phyloP scores from a whole-genome alignment of 2,888 invertebrate genomes.

The Andrena fulva region DNA sequence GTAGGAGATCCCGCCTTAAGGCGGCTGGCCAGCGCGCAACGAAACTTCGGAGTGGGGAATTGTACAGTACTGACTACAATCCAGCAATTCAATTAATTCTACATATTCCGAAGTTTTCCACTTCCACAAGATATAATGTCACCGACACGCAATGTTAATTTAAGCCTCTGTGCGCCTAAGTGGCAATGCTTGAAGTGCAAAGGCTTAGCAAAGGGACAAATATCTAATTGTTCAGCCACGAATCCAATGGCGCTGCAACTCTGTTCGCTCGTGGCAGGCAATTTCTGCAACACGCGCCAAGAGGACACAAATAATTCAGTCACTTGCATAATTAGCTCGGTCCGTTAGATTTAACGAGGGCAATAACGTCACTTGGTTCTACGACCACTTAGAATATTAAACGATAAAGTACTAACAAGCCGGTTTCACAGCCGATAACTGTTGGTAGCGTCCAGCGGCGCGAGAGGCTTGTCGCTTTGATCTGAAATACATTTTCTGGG shows the following conservation, averaged over 20 bases:
- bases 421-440: slow-evolving; percentile 44
- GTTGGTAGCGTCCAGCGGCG: slow-evolving; percentile 32
- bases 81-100: too few species aligned
- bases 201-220: not conserved
- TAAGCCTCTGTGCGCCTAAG: too few species aligned
- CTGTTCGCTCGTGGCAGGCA: slow-evolving; percentile 19
- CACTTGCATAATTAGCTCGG: slow-evolving; percentile 58
- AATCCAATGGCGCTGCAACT: slow-evolving; percentile 28
- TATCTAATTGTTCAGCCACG: slow-evolving; percentile 30
- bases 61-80: too few species aligned
- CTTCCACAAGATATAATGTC: too few species aligned
- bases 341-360: slow-evolving; percentile 67
- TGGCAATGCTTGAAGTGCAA: not conserved
- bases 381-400: slow-evolving; percentile 68
- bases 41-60: too few species aligned
- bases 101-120: too few species aligned
- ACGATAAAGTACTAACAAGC: slow-evolving; percentile 73
- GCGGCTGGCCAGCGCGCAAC: too few species aligned
- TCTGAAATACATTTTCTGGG: slow-evolving; percentile 61
- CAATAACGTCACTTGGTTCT: slow-evolving; percentile 67
- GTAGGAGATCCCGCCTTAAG: too few species aligned
- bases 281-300: slow-evolving; percentile 32
- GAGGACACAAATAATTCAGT: slow-evolving; percentile 40
- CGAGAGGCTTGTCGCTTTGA: slow-evolving; percentile 31
- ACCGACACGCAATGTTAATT: too few species aligned